These are phyloP conservation scores for Bagarius yarrelli DNA, from an alignment of 2,113 vertebrate genomes.

Conservation along the genomic window DNA sequence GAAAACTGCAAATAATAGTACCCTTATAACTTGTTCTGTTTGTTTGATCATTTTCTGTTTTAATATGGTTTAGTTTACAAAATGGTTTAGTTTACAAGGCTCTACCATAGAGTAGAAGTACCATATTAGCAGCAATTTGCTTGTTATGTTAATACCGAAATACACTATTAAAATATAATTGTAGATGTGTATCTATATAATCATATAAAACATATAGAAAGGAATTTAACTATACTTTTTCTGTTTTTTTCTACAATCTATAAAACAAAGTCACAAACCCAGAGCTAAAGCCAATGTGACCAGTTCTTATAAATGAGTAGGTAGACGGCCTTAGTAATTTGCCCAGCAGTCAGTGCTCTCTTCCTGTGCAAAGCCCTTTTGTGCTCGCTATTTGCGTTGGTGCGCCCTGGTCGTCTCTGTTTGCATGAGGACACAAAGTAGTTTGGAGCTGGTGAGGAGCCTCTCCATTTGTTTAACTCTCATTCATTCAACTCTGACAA, in stretches of 20 bases:
- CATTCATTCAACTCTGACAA: slow-evolving; percentile 75
- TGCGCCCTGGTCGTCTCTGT: slow-evolving; percentile 45
- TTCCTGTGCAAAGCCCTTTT: slow-evolving; percentile 49
- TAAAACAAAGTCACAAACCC: neutral
- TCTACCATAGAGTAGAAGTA: too few relatives aligned
- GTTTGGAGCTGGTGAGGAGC: slow-evolving; percentile 59
- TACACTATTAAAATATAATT: too few relatives aligned
- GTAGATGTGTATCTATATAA: too few relatives aligned
- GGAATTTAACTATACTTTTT: neutral
- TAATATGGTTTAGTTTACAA: too few relatives aligned
- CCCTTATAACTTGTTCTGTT: too few relatives aligned
- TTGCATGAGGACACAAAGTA: slow-evolving; percentile 56
- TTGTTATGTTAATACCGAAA: too few relatives aligned
- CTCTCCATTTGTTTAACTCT: slow-evolving; percentile 73
- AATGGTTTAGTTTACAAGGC: too few relatives aligned
- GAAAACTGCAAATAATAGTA: too few relatives aligned
- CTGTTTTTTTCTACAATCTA: neutral
- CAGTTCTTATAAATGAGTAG: neutral
- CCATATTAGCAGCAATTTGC: too few relatives aligned
- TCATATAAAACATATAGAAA: too few relatives aligned
- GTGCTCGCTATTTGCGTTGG: slow-evolving; percentile 59
- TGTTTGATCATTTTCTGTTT: too few relatives aligned
- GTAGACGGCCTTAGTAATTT: slow-evolving; percentile 47
- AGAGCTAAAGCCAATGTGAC: neutral
- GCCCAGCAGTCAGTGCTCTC: slow-evolving; percentile 47